Percentiles rank a stretch among this genome's conserved stretches.
phyloP scores from a whole-genome alignment of 2,888 invertebrate genomes.

The Lottia gigantea region DNA sequence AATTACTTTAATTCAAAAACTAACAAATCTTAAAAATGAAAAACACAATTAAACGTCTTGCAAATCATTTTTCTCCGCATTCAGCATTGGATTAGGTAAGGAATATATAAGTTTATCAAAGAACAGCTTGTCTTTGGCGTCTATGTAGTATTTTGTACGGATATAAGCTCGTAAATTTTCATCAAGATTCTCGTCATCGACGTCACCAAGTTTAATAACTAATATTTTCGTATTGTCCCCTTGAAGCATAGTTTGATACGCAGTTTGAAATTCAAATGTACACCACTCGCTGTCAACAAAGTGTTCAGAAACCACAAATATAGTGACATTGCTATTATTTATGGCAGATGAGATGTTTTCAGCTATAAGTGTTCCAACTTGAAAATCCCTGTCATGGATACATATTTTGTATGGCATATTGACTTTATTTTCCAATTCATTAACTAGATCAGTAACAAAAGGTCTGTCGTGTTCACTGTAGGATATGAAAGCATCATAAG shows the following conservation, averaged over 20 bases:
- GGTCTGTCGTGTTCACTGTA: constrained; percentile 1
- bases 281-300: constrained; percentile 14
- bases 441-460: background rate
- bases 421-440: background rate
- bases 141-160: background rate
- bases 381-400: constrained; percentile 12
- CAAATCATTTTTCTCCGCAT: too few species aligned
- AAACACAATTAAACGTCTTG: too few species aligned
- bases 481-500: background rate
- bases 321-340: background rate
- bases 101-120: background rate
- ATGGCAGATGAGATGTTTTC: constrained; percentile 10
- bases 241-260: constrained; percentile 1
- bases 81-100: background rate
- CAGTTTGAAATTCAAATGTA: constrained; percentile 14
- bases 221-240: background rate
- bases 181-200: background rate
- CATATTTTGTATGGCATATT: constrained; percentile 3
- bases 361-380: constrained; percentile 7
- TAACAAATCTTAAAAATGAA: too few species aligned
- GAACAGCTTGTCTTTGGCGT: background rate
- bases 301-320: constrained; percentile 6
- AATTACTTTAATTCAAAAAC: too few species aligned
- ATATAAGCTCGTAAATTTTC: background rate
- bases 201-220: background rate